These are phyloP conservation scores for Lepus timidus DNA, from an alignment of 2,113 vertebrate species.

Conservation along the genomic window DNA sequence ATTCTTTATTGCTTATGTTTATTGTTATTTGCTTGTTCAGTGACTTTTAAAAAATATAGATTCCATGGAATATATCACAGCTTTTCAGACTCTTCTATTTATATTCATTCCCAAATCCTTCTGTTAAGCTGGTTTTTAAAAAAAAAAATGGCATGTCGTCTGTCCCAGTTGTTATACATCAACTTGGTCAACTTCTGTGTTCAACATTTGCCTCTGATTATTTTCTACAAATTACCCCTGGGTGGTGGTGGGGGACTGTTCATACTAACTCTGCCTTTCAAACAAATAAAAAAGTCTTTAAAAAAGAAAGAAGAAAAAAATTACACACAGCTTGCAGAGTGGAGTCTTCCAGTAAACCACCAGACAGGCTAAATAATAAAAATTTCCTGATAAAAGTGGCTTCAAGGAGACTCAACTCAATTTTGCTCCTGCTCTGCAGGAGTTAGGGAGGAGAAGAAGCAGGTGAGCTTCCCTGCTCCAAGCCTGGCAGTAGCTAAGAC, in stretches of 20 bases:
- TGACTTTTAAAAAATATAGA: neutral
- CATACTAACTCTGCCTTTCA: neutral
- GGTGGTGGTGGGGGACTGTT: neutral
- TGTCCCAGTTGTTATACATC: neutral
- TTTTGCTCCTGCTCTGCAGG: no score
- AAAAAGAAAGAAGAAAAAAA: neutral
- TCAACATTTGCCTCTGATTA: slow-evolving; percentile 24
- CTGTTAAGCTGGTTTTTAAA: neutral
- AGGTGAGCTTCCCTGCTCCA: no score
- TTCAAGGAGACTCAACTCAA: neutral
- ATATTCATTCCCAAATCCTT: neutral
- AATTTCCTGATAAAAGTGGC: neutral
- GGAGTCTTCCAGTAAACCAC: slow-evolving; percentile 10
- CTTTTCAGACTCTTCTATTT: neutral
- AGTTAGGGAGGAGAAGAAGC: no score
- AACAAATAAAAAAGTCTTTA: no score
- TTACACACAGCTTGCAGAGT: neutral
- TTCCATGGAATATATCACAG: neutral
- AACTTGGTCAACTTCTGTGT: neutral
- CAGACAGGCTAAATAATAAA: neutral
- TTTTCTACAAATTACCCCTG: neutral
- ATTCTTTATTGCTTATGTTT: neutral
- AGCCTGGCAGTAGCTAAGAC: no score
- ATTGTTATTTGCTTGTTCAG: neutral
- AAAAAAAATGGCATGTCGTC: neutral